Base-by-base conservation (phyloP, 2,797 vertebrate species). In the Lacerta viridis region DNA sequence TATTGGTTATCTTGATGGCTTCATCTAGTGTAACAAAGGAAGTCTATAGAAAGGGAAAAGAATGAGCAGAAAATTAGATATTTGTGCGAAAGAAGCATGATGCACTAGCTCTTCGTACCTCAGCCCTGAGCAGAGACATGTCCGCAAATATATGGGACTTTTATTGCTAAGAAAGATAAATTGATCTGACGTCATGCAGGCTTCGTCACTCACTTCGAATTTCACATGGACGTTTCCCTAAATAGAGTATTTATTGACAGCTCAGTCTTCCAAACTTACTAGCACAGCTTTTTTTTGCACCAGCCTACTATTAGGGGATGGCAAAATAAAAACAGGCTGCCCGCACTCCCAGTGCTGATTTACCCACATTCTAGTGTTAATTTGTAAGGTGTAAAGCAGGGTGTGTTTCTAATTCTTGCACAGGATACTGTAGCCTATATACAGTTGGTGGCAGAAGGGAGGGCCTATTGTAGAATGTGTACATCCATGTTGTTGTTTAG, bases 1-100 rank as follows among this genome's bases (percentile, higher is more conserved):
- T 98, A 96, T 99, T 99, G 71, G 99, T 99, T 94, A 99, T 98
- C 97, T 99, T 99, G 92, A 99, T 99, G 90, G 99, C 99, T 97
- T 99, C 98, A 92, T 99, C 99, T 98, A 99, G 95, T 41, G 99
- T 99, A 92, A 99, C 97, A 92, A 99, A 99, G 84, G 99, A 99
- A 29, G 99, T 99, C 99, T 99, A 94, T n/a, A 92, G 17, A 71
- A 43, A 13, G 43, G 77, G 50, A 29, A 61, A 66, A 5, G 41
- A 33, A 41, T 23, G 41, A 81, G 83, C 43, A 80, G 41, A 46
- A 71, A 79, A 71, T 59, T 3, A 83, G 15, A 1, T 11, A 18
- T 33, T 74, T 64, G 39, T 43, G 23, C 11, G 8, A 55, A 79
- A 41, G 7, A 43, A 78, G 33, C 3, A 87, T 90, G 90, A 64